Conservation (phyloP, 37 sponge, comb jelly and placozoan species). For the Dysidea cf. avara region DNA sequence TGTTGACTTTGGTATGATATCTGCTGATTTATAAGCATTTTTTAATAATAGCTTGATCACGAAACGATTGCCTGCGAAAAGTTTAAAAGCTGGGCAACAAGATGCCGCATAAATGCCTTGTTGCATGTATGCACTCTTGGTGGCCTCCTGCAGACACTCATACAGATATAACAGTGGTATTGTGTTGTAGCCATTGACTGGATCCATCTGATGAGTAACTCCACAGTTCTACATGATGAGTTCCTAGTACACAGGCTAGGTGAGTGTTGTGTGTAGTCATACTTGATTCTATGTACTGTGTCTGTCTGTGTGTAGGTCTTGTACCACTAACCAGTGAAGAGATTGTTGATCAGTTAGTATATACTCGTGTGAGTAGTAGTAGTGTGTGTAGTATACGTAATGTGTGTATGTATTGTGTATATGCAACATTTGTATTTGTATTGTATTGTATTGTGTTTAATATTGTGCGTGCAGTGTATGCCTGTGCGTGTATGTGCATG, state of each 20-base stretch:
- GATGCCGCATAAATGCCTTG: too few relatives aligned
- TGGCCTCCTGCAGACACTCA: too few relatives aligned
- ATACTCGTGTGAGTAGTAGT: slow-evolving; percentile 73
- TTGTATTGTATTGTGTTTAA: not conserved
- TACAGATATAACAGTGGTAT: too few relatives aligned
- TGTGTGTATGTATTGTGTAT: too few relatives aligned
- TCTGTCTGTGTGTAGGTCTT: slow-evolving; percentile 43
- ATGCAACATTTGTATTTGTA: too few relatives aligned
- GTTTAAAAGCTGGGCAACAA: too few relatives aligned
- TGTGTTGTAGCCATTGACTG: slow-evolving; percentile 98
- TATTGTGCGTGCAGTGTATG: not conserved
- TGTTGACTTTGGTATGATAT: too few relatives aligned
- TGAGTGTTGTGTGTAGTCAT: slow-evolving; percentile 6
- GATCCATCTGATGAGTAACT: slow-evolving; percentile 93
- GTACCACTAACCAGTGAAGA: slow-evolving; percentile 98
- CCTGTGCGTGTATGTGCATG: slow-evolving; percentile 1
- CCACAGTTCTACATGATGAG: slow-evolving; percentile 97
- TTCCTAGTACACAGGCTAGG: slow-evolving; percentile 96
- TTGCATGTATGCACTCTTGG: too few relatives aligned
- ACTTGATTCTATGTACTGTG: not conserved
- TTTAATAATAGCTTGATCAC: too few relatives aligned
- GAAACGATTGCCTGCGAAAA: too few relatives aligned
- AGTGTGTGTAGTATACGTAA: too few relatives aligned
- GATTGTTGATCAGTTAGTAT: slow-evolving; percentile 80
- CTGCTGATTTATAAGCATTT: too few relatives aligned